Base-by-base conservation (phyloP, 2,888 invertebrate species). In the Latheticus oryzae region DNA sequence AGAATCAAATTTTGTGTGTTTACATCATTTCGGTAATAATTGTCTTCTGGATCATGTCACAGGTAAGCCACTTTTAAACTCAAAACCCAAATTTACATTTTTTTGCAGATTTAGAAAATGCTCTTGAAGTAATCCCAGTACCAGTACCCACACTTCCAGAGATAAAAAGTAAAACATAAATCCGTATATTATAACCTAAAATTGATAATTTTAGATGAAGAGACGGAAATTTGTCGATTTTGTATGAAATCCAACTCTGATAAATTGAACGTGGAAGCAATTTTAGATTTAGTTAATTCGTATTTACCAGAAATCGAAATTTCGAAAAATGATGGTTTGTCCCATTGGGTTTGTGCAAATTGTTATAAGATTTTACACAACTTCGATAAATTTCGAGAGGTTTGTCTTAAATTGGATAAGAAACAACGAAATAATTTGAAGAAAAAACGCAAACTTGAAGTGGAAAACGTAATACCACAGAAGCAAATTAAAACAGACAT, bases 11-110 rank as follows among this genome's bases (percentile, higher is more conserved):
- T 71, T 75, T 53, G 64, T 74, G 11, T 76, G 76, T 65, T 66
- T 73, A 51, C 65, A 71, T 48, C 76, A 76, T 68, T 75, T 76
- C 54, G 62, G 65, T 7, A 62, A 66, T 37, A 48, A 56, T 24
- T 60, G 66, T 30, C 16, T 54, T 19, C 7, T 42, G 23, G 30
- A 57, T 9, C 37, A 45, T 3, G 5, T 43, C 28, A 24, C 48
- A 16, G 45, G 35, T 43, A 35, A 50, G 17, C 5, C 0, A 52
- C 37, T 19, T 7, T 40, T 47, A n/a, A 24, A 5, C 8, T 42
- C 15, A 26, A n/a, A n/a, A n/a, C n/a, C n/a, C n/a, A n/a, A n/a
- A n/a, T 7, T 5, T 15, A 26, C 8, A 2, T 11, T 1, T 11
- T 21, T 21, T 23, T 11, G 15, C 3, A 33, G 2, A 5, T 24